phyloP scores from a whole-genome alignment of 2,888 invertebrate genomes.

The Aporophyla lueneburgensis region DNA sequence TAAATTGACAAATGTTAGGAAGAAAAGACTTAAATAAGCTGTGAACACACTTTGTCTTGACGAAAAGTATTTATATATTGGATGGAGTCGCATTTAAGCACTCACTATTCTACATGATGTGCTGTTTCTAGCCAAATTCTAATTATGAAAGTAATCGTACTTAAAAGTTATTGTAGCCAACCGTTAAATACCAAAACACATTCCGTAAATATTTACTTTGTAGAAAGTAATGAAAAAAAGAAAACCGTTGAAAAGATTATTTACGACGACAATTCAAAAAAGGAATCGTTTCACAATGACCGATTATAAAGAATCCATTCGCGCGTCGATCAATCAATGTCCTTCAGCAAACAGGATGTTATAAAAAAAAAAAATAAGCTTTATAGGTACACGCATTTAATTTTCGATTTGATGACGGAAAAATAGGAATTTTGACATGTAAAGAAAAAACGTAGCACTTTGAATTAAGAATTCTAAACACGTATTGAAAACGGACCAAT shows the following conservation, averaged over 20 bases:
- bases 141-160: neutral
- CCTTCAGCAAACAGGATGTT: slow-evolving; percentile 56
- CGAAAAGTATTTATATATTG: neutral
- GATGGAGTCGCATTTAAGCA: neutral
- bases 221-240: slow-evolving; percentile 45
- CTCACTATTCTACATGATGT: neutral
- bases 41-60: neutral
- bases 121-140: neutral
- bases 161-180: no score
- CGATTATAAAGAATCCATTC: slow-evolving; percentile 65
- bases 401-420: slow-evolving; percentile 37
- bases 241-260: slow-evolving; percentile 37
- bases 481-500: slow-evolving; percentile 16
- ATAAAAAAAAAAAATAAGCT: slow-evolving; percentile 53
- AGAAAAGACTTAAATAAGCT: neutral
- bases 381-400: slow-evolving; percentile 43
- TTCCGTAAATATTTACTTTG: slow-evolving; percentile 38
- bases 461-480: slow-evolving; percentile 19
- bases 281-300: slow-evolving; percentile 62
- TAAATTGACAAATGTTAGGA: slow-evolving; percentile 1
- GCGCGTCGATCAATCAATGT: slow-evolving; percentile 69
- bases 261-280: slow-evolving; percentile 56
- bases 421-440: slow-evolving; percentile 17
- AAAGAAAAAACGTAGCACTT: slow-evolving; percentile 43
- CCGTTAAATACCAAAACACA: slow-evolving; percentile 9